Evolutionary conservation across 2,888 invertebrate genomes (phyloP).

Genomic region (Ditula angustiorana): DNA sequence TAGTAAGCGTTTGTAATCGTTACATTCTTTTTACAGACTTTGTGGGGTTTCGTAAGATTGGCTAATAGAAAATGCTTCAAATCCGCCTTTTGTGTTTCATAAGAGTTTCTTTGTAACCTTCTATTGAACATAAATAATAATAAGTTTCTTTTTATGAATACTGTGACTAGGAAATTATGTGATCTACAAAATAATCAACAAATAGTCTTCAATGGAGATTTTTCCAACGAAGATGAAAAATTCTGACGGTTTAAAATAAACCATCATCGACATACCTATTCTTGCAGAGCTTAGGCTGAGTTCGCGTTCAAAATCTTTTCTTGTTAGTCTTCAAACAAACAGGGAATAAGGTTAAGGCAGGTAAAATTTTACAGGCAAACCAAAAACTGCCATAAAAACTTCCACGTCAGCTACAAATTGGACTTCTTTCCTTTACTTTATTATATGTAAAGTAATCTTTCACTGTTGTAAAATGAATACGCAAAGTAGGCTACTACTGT

Average conservation of each 20-base stretch:
- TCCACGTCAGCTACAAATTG: slow-evolving; percentile 65
- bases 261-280: no score
- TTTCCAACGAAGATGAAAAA: no score
- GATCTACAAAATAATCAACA: no score
- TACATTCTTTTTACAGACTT: background rate
- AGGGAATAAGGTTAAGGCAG: slow-evolving; percentile 22
- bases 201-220: no score
- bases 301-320: background rate
- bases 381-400: slow-evolving; percentile 68
- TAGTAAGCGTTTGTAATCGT: slow-evolving; percentile 33
- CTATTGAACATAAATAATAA: background rate
- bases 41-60: background rate
- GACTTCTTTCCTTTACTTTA: slow-evolving; percentile 55
- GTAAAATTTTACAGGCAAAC: slow-evolving; percentile 58
- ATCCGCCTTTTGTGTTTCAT: background rate
- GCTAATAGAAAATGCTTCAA: background rate
- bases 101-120: background rate
- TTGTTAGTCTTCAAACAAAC: slow-evolving; percentile 2
- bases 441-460: slow-evolving; percentile 55
- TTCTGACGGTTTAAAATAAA: no score
- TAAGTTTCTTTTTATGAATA: background rate
- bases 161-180: no score
- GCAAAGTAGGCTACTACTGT: slow-evolving; percentile 35
- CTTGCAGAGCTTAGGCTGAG: no score
- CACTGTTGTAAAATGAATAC: slow-evolving; percentile 54